Evolutionary conservation across 2,797 vertebrate genomes (phyloP), one percentile per base, ranked within the genome.

Genomic region (Lerista edwardsae): DNA sequence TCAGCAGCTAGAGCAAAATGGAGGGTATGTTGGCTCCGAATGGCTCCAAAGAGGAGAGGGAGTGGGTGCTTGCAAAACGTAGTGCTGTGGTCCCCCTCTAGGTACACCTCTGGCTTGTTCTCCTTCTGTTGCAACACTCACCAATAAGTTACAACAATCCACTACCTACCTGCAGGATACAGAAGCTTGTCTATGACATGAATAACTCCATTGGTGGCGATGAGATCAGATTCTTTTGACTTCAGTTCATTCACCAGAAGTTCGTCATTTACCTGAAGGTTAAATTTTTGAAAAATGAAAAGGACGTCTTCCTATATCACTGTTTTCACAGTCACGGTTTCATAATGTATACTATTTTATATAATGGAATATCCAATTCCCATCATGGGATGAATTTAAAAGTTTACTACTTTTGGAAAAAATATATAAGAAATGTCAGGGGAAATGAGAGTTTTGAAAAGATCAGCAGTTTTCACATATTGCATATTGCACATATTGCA

Each of bases 121-220:
- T 25, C 59, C 19, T 61, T 12, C 15, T 61, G 59, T 31, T 34
- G 36, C 9, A 75, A 21, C 8, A 36, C 3, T 15, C 19, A 25
- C 10, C 27, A 75, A 76, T 76, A 86, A 29, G 19, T 59, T 34
- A 31, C 67, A 83, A 69, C 62, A 0, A 86, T 75, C 1, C 23
- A 76, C 82, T 79, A 90, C 89, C 75, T 88, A 99, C 99, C 98
- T 96, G 93, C 96, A 65, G 99, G 98, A 88, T 98, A 99, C 29
- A 99, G 94, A 25, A 99, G 95, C 69, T 96, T 97, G 89, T 98
- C 95, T 51, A 98, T 88, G 3, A 97, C 95, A 81, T 99, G 98
- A 95, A 99, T 90, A 1, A 98, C 99, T 89, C 99, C 99, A 72
- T 99, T 99, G 57, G 97, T 97, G 81, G 98, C 97, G 98, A 99